Percentiles rank a stretch among this genome's conserved stretches.
Evolutionary conservation across 2,888 invertebrate species (phyloP).

Genomic region (Cheilosia soror): DNA sequence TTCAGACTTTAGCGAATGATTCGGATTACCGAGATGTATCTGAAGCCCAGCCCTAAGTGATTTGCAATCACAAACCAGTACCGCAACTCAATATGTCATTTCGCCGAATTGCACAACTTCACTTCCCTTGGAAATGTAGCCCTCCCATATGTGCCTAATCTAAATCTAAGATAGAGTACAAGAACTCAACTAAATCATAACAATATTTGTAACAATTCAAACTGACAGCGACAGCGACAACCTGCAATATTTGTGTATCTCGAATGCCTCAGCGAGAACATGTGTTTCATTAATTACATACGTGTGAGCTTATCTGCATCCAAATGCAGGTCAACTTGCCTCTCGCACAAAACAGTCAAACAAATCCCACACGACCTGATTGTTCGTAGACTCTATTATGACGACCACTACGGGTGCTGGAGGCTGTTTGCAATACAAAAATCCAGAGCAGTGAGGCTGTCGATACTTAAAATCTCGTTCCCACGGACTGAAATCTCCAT

Average conservation of each 20-base stretch:
- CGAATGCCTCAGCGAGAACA: slow-evolving; percentile 29
- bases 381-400: slow-evolving; percentile 47
- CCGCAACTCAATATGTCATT: slow-evolving; percentile 1
- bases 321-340: slow-evolving; percentile 66
- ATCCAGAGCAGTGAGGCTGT: slow-evolving; percentile 42
- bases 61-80: too few species aligned
- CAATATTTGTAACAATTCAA: slow-evolving; percentile 34
- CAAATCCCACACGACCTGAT: slow-evolving; percentile 65
- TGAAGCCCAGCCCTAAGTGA: too few species aligned
- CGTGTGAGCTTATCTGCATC: slow-evolving; percentile 58
- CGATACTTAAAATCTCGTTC: slow-evolving; percentile 64
- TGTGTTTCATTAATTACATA: slow-evolving; percentile 65
- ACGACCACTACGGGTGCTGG: slow-evolving; percentile 19
- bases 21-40: too few species aligned
- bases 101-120: slow-evolving; percentile 12
- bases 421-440: slow-evolving; percentile 6
- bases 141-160: slow-evolving; percentile 19
- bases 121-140: slow-evolving; percentile 7
- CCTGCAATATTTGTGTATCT: background rate
- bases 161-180: background rate
- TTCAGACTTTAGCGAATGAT: too few species aligned
- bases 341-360: slow-evolving; percentile 28
- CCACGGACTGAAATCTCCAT: slow-evolving; percentile 57
- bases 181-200: slow-evolving; percentile 54
- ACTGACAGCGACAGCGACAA: slow-evolving; percentile 14